These are phyloP conservation scores for Chrysina gloriosa DNA, from an alignment of 2,888 invertebrate species.

Conservation along the genomic window DNA sequence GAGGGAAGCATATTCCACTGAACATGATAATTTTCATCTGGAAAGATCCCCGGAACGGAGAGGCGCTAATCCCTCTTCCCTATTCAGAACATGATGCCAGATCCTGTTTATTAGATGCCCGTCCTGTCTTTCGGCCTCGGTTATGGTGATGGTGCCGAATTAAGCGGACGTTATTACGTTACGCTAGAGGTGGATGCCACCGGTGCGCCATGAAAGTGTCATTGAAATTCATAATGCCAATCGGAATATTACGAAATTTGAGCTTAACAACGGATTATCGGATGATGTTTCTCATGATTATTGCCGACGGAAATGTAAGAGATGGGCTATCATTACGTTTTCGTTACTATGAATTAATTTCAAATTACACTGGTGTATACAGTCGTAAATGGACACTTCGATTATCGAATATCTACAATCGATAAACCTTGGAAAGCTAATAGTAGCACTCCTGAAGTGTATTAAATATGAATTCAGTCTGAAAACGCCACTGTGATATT, in stretches of 20 bases:
- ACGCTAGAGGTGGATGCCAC: not conserved
- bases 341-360: not conserved
- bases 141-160: slow-evolving; percentile 19
- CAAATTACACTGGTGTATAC: not conserved
- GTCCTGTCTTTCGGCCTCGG: not conserved
- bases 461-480: no score
- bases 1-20: slow-evolving; percentile 13
- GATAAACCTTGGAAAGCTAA: no score
- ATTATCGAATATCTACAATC: no score
- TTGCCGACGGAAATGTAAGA: not conserved
- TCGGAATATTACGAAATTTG: slow-evolving; percentile 15
- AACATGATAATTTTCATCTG: slow-evolving; percentile 29
- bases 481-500: no score
- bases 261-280: slow-evolving; percentile 4
- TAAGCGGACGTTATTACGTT: slow-evolving; percentile 23
- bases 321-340: not conserved
- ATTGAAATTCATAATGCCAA: slow-evolving; percentile 22
- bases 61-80: slow-evolving; percentile 21
- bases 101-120: slow-evolving; percentile 28
- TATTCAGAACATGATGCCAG: slow-evolving; percentile 30
- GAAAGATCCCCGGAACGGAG: slow-evolving; percentile 1
- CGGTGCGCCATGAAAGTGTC: not conserved
- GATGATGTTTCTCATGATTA: slow-evolving; percentile 9
- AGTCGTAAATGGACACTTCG: not conserved
- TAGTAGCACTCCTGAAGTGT: no score